These are phyloP conservation scores for Melieria crassipennis DNA, from an alignment of 2,888 invertebrate genomes.

Conservation along the genomic window DNA sequence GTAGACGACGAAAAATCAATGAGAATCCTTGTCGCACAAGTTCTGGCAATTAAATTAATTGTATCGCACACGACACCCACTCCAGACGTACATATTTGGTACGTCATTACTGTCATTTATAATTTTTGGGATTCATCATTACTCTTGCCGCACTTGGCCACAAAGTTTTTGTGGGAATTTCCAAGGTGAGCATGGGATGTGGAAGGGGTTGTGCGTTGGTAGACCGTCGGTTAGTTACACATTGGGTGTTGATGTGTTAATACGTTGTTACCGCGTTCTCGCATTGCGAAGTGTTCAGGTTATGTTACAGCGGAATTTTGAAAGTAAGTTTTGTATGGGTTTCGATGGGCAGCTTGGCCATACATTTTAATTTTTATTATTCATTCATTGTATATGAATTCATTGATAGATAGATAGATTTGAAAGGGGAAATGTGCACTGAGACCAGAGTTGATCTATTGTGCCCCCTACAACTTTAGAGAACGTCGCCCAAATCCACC, in stretches of 20 bases:
- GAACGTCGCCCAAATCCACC: too few species aligned
- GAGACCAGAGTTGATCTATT: too few species aligned
- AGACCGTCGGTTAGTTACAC: constrained; percentile 16
- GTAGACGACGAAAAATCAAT: too few species aligned
- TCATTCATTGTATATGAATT: background rate
- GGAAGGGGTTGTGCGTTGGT: background rate
- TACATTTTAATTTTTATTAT: too few species aligned
- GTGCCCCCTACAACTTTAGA: too few species aligned
- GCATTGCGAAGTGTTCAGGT: background rate
- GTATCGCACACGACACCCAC: too few species aligned
- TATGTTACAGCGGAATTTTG: constrained; percentile 23
- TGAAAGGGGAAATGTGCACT: too few species aligned
- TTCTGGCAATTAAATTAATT: too few species aligned
- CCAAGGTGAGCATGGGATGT: constrained; percentile 14
- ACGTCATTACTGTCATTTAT: background rate
- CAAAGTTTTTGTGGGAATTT: constrained; percentile 20
- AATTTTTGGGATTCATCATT: background rate
- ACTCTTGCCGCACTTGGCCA: too few species aligned
- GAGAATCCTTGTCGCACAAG: too few species aligned
- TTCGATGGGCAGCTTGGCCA: too few species aligned
- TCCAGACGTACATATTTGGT: background rate
- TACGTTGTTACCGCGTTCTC: background rate
- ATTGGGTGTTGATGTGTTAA: constrained; percentile 19
- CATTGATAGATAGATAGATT: background rate
- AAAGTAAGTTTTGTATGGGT: constrained; percentile 11